Evolutionary conservation across 2,797 vertebrate species (phyloP), one percentile per base, ranked within the genome.

Genomic region (Pagetopsis macropterus): DNA sequence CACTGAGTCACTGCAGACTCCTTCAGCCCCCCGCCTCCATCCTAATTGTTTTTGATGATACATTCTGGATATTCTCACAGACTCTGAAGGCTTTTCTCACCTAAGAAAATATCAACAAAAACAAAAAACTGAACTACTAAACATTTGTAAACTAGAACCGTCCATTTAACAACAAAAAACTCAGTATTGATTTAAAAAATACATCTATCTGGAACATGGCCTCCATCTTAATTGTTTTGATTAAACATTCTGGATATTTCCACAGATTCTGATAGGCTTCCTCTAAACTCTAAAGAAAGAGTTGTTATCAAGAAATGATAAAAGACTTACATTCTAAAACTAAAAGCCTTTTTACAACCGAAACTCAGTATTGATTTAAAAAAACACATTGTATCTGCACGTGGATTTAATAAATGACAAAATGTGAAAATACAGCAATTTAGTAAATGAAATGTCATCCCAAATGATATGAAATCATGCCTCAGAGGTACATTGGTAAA

Each of bases 1-100:
- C 63, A 86, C 81, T 88, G 91, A 94, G 92, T 94, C 94, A 95
- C 95, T 91, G 93, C 81, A 88, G 90, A 91, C 92, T 94, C 94
- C 90, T 44, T 83, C 72, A 67, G 64, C 55, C 37, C 76, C 79
- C 86, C 89, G 78, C 87, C 89, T 93, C 88, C 91, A 81, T 85
- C 93, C 94, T 96, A 94, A 93, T 87, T 85, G 76, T 81, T 70
- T 27, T n/a, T 6, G 17, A 50, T 48, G 57, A 71, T 60, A 17
- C 48, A 14, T 51, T 8, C 16, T 62, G 27, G 0, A 41, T 68
- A 49, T 21, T 57, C 17, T 57, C 33, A 31, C 41, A 40, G 17
- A 54, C 8, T 75, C 41, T n/a, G 23, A 66, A n/a, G 0, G 16
- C 7, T 58, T 73, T 63, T 70, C 15, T 63, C 72, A 65, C 65